Percentiles rank a stretch among this genome's conserved stretches.
phyloP scores from a whole-genome alignment of 2,888 invertebrate genomes.

The Helobdella robusta region DNA sequence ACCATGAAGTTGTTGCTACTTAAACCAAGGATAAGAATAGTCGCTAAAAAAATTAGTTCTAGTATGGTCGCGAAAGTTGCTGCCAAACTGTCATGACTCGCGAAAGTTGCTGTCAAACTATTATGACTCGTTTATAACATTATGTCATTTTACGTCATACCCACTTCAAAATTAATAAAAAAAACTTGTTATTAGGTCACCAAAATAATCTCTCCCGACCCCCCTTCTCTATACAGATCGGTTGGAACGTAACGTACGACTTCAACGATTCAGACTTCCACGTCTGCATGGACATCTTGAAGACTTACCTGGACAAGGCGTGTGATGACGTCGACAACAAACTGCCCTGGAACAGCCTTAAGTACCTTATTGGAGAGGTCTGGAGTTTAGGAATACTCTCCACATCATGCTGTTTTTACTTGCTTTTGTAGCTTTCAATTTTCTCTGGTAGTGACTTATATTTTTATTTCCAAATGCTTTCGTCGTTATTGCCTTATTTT shows the following conservation, averaged over 20 bases:
- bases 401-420: background rate
- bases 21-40: too few relatives aligned
- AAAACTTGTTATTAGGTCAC: too few relatives aligned
- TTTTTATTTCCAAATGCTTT: background rate
- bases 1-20: too few relatives aligned
- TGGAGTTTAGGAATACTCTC: conserved; percentile 26
- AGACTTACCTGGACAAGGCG: conserved; percentile 71
- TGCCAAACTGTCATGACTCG: too few relatives aligned
- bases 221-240: too few relatives aligned
- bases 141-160: too few relatives aligned
- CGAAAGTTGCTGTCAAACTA: too few relatives aligned
- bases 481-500: background rate
- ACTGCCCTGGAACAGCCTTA: conserved; percentile 80
- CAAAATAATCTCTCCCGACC: too few relatives aligned
- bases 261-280: conserved; percentile 83
- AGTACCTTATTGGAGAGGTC: conserved; percentile 83
- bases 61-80: too few relatives aligned
- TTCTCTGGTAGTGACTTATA: background rate
- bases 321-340: conserved; percentile 54
- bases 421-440: background rate
- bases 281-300: conserved; percentile 74
- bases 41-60: too few relatives aligned
- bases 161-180: too few relatives aligned
- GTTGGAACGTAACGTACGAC: conserved; percentile 87
- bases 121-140: too few relatives aligned